These are phyloP conservation scores for Alloscopus bannaensis DNA, from an alignment of 2,888 invertebrate genomes.

Conservation along the genomic window DNA sequence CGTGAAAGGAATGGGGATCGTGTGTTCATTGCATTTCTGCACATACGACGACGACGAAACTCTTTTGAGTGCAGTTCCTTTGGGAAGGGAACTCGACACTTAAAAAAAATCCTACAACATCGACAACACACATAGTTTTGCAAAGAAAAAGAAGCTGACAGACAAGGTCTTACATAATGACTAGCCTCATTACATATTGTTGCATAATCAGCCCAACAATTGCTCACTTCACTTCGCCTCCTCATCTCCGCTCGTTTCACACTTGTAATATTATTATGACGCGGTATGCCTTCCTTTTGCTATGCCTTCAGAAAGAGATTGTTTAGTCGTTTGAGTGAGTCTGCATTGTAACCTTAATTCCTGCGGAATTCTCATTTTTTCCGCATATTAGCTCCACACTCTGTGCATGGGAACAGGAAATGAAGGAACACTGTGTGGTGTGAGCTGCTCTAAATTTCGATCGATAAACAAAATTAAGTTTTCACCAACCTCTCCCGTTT, in stretches of 20 bases:
- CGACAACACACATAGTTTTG: too few relatives aligned
- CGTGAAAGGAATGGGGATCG: too few relatives aligned
- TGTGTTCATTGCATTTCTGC: background rate
- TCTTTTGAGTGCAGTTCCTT: too few relatives aligned
- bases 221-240: slow-evolving; percentile 47
- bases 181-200: slow-evolving; percentile 64
- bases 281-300: too few relatives aligned
- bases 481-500: too few relatives aligned
- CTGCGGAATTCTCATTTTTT: slow-evolving; percentile 20
- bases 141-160: slow-evolving; percentile 52
- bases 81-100: slow-evolving; percentile 57
- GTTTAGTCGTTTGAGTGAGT: slow-evolving; percentile 14
- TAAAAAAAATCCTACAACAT: slow-evolving; percentile 5
- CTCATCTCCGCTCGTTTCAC: too few relatives aligned
- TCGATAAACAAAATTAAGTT: slow-evolving; percentile 1
- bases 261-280: too few relatives aligned
- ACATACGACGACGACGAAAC: slow-evolving; percentile 1
- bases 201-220: slow-evolving; percentile 60
- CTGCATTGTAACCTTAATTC: slow-evolving; percentile 37
- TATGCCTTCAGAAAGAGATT: too few relatives aligned
- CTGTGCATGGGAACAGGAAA: background rate
- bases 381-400: background rate
- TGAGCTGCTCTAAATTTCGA: too few relatives aligned
- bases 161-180: slow-evolving; percentile 67
- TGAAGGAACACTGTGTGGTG: background rate